Evolutionary conservation across 2,888 invertebrate species (phyloP).

Genomic region (Trisateles emortualis): DNA sequence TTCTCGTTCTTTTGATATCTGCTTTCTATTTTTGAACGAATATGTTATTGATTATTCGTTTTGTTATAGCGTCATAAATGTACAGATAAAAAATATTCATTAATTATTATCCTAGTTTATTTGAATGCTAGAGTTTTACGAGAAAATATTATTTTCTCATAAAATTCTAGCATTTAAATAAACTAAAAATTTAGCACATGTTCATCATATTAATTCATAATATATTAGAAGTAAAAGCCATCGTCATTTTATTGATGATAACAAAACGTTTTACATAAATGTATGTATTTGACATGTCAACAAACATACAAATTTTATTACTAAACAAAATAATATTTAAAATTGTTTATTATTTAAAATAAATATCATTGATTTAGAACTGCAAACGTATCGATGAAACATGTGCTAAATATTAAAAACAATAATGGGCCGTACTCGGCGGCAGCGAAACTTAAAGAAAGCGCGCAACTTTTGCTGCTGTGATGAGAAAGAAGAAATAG

Average conservation of each 20-base stretch:
- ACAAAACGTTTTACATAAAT: background rate
- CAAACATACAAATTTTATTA: background rate
- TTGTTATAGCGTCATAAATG: constrained; percentile 7
- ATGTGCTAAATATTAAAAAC: background rate
- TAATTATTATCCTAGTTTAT: no score
- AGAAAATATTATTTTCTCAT: no score
- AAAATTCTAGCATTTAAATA: no score
- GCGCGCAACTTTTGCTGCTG: constrained; percentile 65
- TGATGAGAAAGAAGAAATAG: constrained; percentile 69
- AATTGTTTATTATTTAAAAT: background rate
- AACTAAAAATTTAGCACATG: no score
- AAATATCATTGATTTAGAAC: background rate
- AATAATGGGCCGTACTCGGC: constrained; percentile 84
- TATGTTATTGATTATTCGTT: constrained; percentile 29
- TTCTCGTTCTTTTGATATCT: no score
- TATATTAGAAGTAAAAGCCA: no score
- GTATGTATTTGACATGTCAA: constrained; percentile 4
- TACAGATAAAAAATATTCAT: no score
- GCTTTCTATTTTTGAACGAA: constrained; percentile 30
- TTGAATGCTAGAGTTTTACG: no score
- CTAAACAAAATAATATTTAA: background rate
- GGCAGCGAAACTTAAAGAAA: constrained; percentile 71
- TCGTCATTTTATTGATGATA: no score
- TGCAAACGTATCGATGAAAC: background rate
- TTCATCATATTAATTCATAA: no score